Conservation (phyloP, 2,113 vertebrate species). For the Hypocryptadius cinnamomeus region DNA sequence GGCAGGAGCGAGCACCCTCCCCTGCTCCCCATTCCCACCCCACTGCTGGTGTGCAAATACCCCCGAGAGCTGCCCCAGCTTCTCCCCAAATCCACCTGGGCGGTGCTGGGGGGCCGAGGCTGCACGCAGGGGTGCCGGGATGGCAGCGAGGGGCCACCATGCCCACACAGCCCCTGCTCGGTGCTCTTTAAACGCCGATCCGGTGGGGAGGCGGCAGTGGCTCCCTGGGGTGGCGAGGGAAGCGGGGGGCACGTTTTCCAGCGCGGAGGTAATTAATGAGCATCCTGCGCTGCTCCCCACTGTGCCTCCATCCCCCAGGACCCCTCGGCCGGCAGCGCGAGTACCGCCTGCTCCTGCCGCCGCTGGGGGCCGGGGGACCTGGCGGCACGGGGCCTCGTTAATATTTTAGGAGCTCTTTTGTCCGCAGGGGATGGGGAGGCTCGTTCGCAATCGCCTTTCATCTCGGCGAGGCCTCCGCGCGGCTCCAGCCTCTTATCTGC, state of each 20-base stretch:
- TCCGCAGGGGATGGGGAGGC: slow-evolving; percentile 30
- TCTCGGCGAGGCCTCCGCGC: slow-evolving; percentile 28
- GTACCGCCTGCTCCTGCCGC: not conserved
- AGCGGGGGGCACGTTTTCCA: not conserved
- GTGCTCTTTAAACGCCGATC: not conserved
- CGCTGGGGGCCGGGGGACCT: not conserved
- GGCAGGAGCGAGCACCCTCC: not conserved
- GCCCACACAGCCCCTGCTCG: not conserved
- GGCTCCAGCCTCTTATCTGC: slow-evolving; percentile 33
- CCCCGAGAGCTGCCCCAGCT: accelerated
- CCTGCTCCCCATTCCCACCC: accelerated
- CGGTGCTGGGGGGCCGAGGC: not conserved
- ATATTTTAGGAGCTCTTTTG: slow-evolving; percentile 57
- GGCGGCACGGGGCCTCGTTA: slow-evolving; percentile 23
- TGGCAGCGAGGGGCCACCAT: not conserved
- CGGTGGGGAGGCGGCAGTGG: not conserved
- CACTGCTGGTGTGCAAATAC: not conserved
- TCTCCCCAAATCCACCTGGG: accelerated
- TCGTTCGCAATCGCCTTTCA: slow-evolving; percentile 37
- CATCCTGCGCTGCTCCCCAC: not conserved
- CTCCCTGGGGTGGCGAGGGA: not conserved
- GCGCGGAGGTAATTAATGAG: not conserved
- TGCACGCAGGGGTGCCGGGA: accelerated
- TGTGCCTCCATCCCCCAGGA: not conserved
- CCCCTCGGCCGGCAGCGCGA: not conserved